Conservation (phyloP, 2,113 vertebrate species). For the Bostrychus sinensis region DNA sequence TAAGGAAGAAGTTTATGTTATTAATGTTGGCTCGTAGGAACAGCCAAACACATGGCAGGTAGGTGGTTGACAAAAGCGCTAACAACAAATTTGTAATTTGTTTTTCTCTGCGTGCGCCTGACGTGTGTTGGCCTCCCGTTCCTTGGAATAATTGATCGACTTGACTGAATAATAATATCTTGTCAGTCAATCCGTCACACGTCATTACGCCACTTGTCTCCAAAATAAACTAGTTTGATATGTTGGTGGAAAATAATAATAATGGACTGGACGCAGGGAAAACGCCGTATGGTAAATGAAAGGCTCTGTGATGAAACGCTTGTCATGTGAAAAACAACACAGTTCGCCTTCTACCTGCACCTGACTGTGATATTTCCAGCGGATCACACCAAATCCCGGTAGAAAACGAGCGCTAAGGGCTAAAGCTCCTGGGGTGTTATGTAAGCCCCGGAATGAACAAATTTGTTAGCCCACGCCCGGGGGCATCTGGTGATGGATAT, state of each 20-base stretch:
- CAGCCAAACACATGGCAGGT: not conserved
- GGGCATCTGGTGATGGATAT: constrained; percentile 80
- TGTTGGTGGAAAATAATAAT: constrained; percentile 39
- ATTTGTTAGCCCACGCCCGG: constrained; percentile 77
- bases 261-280: constrained; percentile 15
- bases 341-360: constrained; percentile 20
- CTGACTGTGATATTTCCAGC: constrained; percentile 56
- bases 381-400: constrained; percentile 59
- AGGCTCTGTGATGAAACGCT: constrained; percentile 34
- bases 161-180: constrained; percentile 64
- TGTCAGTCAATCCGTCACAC: constrained; percentile 53
- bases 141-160: constrained; percentile 55
- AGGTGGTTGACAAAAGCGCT: constrained; percentile 14
- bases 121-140: constrained; percentile 39
- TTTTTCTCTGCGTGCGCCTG: constrained; percentile 31
- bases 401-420: constrained; percentile 31
- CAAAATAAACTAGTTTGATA: constrained; percentile 22
- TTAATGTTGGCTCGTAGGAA: not conserved
- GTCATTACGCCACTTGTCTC: constrained; percentile 46
- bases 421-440: constrained; percentile 70
- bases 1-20: not conserved
- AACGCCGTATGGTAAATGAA: constrained; percentile 33
- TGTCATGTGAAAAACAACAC: constrained; percentile 22
- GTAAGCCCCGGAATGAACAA: constrained; percentile 76
- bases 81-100: constrained; percentile 21